Percentiles rank a stretch among this genome's conserved stretches.
These are phyloP conservation scores for Sphecodes monilicornis DNA, from an alignment of 2,888 invertebrate genomes.

Conservation along the genomic window DNA sequence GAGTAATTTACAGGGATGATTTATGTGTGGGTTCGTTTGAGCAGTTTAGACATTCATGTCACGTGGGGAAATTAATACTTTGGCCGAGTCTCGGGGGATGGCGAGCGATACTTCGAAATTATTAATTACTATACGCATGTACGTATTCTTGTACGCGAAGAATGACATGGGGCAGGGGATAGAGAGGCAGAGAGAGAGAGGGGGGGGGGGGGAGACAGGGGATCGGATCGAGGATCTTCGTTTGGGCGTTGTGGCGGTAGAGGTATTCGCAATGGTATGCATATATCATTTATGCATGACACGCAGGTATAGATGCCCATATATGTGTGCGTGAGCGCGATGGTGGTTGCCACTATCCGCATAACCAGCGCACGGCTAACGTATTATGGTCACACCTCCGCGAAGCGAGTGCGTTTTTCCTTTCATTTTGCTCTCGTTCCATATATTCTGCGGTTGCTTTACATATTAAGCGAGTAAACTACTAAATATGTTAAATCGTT, in stretches of 20 bases:
- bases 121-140: slow-evolving; percentile 46
- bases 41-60: slow-evolving; percentile 46
- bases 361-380: slow-evolving; percentile 38
- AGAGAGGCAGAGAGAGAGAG: background rate
- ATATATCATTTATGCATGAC: slow-evolving; percentile 67
- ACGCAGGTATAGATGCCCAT: slow-evolving; percentile 33
- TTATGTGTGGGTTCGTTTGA: slow-evolving; percentile 36
- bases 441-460: slow-evolving; percentile 44
- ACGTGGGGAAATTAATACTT: slow-evolving; percentile 52
- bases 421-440: slow-evolving; percentile 60
- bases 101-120: slow-evolving; percentile 48
- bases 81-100: background rate
- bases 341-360: slow-evolving; percentile 49
- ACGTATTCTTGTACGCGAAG: slow-evolving; percentile 10
- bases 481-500: slow-evolving; percentile 35
- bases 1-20: slow-evolving; percentile 50
- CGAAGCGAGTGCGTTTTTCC: slow-evolving; percentile 43
- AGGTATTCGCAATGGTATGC: slow-evolving; percentile 59
- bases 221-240: slow-evolving; percentile 48
- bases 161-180: slow-evolving; percentile 5
- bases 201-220: background rate
- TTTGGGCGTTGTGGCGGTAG: slow-evolving; percentile 38
- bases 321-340: slow-evolving; percentile 14
- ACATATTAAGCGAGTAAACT: slow-evolving; percentile 46
- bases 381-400: slow-evolving; percentile 57